Evolutionary conservation across 2,888 invertebrate genomes (phyloP), one percentile per base, ranked within the genome.

Genomic region (Cephalotes varians): DNA sequence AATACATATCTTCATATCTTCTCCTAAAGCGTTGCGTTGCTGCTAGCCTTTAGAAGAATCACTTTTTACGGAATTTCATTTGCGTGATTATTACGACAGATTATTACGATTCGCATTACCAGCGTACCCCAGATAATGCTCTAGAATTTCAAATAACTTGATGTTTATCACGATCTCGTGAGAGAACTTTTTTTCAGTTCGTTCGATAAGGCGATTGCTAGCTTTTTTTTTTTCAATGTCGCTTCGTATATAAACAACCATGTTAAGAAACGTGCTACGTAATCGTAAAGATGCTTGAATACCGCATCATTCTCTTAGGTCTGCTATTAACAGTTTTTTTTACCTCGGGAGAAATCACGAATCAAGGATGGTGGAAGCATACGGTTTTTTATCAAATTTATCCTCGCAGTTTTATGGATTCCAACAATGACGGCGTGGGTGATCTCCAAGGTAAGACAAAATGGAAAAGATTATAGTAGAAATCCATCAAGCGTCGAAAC

Each of bases 391-490:
- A 94, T 83, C 94, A 94, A 85, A 90, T 94, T 80, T 94, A 94
- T 44, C 93, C 94, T 0, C 84, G 93, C 10, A 94, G 94, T 88
- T 93, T 64, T 40, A 92, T 76, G 91, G 94, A 94, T 76, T 82
- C 85, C 21, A 67, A 94, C 72, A 80, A 73, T 21, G 91, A 94
- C 44, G 94, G 94, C 5, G 84, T 92, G 28, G 93, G 93, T 9
- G 93, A 94, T 86, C 85, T 94, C 47, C 80, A 87, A 83, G 94
- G 93, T 93, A 87, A 98, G 12, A 40, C 12, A 40, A 40, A 0
- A 0, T 97, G 97, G 97, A 96, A 96, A 0, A 98, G 98, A 94
- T 97, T 97, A n/a, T n/a, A n/a, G n/a, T n/a, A 93, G 9, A 15
- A 37, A 9, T 15, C 10, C 7, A 54, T 56, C n/a, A 6, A 28